Evolutionary conservation across 2,113 vertebrate genomes (phyloP).

Genomic region (Apeltes quadracus): DNA sequence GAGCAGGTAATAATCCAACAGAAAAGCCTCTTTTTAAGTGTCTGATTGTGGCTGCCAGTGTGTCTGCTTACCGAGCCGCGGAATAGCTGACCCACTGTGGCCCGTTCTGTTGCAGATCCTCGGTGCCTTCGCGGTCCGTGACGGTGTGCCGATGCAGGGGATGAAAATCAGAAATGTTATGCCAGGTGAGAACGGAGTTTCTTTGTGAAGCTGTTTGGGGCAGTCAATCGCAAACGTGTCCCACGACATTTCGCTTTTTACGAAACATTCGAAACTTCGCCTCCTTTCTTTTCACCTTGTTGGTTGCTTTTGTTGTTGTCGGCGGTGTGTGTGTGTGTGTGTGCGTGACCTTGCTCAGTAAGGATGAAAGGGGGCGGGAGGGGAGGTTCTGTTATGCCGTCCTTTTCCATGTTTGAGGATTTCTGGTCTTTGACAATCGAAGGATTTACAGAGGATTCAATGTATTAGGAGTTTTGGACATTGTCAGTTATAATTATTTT

Average conservation of each 20-base stretch:
- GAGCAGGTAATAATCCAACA: constrained; percentile 85
- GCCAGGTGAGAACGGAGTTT: constrained; percentile 78
- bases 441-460: constrained; percentile 36
- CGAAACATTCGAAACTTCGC: constrained; percentile 62
- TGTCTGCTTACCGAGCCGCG: not conserved
- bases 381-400: constrained; percentile 31
- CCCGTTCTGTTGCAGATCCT: constrained; percentile 73
- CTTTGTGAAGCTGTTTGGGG: constrained; percentile 54
- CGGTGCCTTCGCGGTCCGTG: constrained; percentile 78
- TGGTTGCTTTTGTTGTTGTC: constrained; percentile 67
- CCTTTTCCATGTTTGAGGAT: constrained; percentile 43
- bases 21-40: not conserved
- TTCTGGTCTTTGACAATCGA: constrained; percentile 37
- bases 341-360: constrained; percentile 49
- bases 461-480: constrained; percentile 34
- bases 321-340: constrained; percentile 7
- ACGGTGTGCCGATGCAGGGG: constrained; percentile 81
- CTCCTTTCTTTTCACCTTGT: constrained; percentile 54
- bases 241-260: constrained; percentile 69
- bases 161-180: constrained; percentile 83
- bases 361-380: constrained; percentile 6
- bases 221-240: constrained; percentile 65
- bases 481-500: constrained; percentile 34
- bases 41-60: not conserved
- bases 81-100: not conserved